Evolutionary conservation across 2,113 vertebrate genomes (phyloP).

Genomic region (Pachyramphus minor): DNA sequence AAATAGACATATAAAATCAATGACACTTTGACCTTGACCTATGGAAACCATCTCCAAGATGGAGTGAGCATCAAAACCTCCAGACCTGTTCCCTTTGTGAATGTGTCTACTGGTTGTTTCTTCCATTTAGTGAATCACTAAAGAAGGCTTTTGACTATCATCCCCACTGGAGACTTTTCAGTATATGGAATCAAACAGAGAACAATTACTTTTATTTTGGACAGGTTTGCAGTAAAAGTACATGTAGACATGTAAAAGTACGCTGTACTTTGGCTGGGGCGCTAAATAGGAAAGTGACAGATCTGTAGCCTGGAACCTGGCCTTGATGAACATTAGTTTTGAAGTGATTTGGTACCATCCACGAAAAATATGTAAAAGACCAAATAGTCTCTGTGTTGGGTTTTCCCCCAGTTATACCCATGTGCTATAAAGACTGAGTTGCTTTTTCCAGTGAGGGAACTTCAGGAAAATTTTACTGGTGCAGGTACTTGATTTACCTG

Average conservation of each 20-base stretch:
- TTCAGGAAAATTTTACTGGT: not conserved
- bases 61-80: not conserved
- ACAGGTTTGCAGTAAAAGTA: not conserved
- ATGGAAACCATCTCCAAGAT: not conserved
- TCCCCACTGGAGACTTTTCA: not conserved
- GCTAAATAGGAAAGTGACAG: not conserved
- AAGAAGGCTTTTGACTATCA: not conserved
- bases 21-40: not conserved
- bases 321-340: not conserved
- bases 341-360: not conserved
- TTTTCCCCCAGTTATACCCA: not conserved
- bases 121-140: not conserved
- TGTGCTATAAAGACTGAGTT: not conserved
- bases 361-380: not conserved
- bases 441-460: not conserved
- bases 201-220: not conserved
- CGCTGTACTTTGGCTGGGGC: not conserved
- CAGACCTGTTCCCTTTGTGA: not conserved
- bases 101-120: not conserved
- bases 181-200: not conserved
- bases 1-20: not conserved
- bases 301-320: not conserved
- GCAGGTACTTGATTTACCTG: not conserved
- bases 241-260: not conserved
- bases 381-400: not conserved